Evolutionary conservation across 2,888 invertebrate species (phyloP).

Genomic region (Hemaris fuciformis): DNA sequence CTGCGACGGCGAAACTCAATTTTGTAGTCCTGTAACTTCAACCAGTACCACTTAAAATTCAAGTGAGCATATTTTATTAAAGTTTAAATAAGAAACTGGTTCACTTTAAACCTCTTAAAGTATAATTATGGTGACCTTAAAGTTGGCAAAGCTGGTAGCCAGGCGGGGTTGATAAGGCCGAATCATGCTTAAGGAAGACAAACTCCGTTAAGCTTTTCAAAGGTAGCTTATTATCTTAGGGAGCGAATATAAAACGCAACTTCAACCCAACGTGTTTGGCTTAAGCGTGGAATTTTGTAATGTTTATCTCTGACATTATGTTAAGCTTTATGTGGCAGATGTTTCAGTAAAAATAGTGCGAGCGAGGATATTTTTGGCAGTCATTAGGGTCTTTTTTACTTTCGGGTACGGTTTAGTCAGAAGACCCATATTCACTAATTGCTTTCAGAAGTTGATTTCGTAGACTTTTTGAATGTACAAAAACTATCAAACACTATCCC

Average conservation of each 20-base stretch:
- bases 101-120: conserved; percentile 40
- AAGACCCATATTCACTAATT: no score
- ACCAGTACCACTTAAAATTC: conserved; percentile 35
- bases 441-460: no score
- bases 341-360: conserved; percentile 19
- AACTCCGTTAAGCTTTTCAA: conserved; percentile 40
- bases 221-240: conserved; percentile 39
- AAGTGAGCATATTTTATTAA: conserved; percentile 53
- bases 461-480: no score
- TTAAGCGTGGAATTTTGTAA: conserved; percentile 28
- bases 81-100: conserved; percentile 40
- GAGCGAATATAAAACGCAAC: conserved; percentile 35
- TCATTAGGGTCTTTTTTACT: no score
- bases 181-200: conserved; percentile 37
- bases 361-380: background rate
- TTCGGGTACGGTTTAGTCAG: no score
- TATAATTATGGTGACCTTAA: conserved; percentile 45
- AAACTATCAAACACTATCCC: no score
- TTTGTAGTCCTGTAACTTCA: conserved; percentile 12
- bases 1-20: background rate
- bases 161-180: conserved; percentile 35
- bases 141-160: conserved; percentile 33
- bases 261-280: conserved; percentile 26
- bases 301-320: conserved; percentile 29
- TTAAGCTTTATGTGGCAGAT: conserved; percentile 19